Conservation (phyloP, 2,888 invertebrate species). For the Chymomyza caudatula region DNA sequence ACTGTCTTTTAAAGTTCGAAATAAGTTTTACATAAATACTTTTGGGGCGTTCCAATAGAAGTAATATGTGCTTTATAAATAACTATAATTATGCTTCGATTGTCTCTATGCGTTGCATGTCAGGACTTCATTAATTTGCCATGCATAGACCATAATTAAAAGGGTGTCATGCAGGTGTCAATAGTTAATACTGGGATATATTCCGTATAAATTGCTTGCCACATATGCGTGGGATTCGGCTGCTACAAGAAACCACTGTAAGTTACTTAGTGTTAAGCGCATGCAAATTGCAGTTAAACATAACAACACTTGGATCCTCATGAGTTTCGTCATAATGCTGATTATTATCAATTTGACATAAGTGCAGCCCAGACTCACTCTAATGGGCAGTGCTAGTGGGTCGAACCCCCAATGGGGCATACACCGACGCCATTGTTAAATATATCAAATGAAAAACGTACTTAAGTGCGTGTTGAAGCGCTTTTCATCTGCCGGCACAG, state of each 20-base stretch:
- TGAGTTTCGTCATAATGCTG: conserved; percentile 10
- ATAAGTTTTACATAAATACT: background rate
- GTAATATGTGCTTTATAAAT: background rate
- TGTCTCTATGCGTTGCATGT: background rate
- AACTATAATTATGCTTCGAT: background rate
- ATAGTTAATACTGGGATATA: background rate
- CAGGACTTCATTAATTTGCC: background rate
- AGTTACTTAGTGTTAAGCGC: background rate
- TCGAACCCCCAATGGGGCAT: background rate
- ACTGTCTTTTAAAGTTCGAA: background rate
- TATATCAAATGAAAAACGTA: conserved; percentile 61
- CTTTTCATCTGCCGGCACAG: conserved; percentile 46
- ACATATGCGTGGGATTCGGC: too few species aligned
- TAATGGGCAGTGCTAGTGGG: background rate
- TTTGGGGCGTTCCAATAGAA: too few species aligned
- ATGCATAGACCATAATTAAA: background rate
- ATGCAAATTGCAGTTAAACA: background rate
- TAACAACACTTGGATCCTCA: conserved; percentile 9
- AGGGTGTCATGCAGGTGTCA: background rate
- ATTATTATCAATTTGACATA: conserved; percentile 38
- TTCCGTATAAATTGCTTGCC: too few species aligned
- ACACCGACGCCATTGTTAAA: conserved; percentile 45
- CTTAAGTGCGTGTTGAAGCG: conserved; percentile 57
- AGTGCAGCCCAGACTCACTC: background rate
- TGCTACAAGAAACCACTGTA: background rate